These are phyloP conservation scores for Syrrhaptes paradoxus DNA, from an alignment of 2,113 vertebrate species.

Conservation along the genomic window DNA sequence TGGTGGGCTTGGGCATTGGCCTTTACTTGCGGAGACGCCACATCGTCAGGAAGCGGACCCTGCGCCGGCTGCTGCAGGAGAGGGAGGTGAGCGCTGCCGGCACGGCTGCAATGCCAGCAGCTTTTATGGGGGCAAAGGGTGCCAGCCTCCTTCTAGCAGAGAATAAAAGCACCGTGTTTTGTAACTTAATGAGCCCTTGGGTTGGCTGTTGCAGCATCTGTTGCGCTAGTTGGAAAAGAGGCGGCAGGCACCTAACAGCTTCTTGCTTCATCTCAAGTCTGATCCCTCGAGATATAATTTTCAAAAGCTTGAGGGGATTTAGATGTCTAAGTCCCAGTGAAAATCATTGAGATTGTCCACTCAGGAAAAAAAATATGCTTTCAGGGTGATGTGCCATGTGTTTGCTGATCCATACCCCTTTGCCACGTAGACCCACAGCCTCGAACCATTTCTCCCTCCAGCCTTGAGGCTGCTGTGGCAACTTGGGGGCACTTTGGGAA, in stretches of 20 bases:
- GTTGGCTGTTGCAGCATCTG: fast-evolving
- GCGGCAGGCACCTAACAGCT: fast-evolving
- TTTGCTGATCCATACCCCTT: neutral
- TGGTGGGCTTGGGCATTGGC: conserved; percentile 77
- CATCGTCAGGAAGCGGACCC: conserved; percentile 85
- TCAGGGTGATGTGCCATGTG: neutral
- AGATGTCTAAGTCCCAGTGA: neutral
- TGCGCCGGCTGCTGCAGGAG: conserved; percentile 90
- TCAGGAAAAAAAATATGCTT: neutral
- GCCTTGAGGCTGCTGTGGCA: neutral
- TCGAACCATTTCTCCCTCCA: neutral
- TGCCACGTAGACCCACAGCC: neutral
- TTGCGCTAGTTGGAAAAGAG: fast-evolving
- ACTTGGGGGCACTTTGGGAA: neutral
- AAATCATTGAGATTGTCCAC: neutral
- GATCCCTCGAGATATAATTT: neutral
- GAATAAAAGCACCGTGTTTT: neutral
- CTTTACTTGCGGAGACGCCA: conserved; percentile 81
- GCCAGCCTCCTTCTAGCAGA: fast-evolving
- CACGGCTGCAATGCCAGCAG: fast-evolving
- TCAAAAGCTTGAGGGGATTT: neutral
- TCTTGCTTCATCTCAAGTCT: neutral
- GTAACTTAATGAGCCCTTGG: neutral
- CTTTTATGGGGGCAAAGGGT: fast-evolving
- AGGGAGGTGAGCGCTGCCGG: conserved; percentile 75